phyloP scores from a whole-genome alignment of 2,797 vertebrate genomes.

The Phrynocephalus guinanensis region DNA sequence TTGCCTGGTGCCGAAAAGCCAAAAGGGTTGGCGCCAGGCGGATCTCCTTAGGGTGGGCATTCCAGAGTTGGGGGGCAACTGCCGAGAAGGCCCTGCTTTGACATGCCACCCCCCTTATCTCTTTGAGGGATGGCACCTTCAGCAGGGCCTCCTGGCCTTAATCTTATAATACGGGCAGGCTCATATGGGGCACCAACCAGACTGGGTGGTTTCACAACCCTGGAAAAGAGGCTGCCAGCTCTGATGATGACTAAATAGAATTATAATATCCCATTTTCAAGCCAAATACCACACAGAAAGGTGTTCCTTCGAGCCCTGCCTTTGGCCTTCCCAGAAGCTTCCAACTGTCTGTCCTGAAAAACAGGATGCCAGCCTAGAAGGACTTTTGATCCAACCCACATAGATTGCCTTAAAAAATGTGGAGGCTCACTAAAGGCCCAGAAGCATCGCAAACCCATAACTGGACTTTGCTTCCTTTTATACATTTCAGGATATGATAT shows the following conservation, averaged over 20 bases:
- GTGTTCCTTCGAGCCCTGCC: neutral
- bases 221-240: neutral
- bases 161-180: too few species aligned
- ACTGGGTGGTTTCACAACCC: too few species aligned
- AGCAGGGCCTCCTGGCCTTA: too few species aligned
- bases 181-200: too few species aligned
- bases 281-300: neutral
- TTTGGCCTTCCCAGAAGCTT: neutral
- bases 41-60: too few species aligned
- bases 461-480: neutral
- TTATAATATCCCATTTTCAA: neutral
- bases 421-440: neutral
- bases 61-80: too few species aligned
- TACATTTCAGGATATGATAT: slow-evolving; percentile 28
- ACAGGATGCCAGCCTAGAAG: neutral
- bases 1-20: too few species aligned
- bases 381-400: neutral
- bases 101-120: too few species aligned
- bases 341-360: neutral
- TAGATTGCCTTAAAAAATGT: neutral
- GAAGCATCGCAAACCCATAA: too few species aligned
- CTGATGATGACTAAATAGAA: neutral
- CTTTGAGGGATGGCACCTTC: too few species aligned
- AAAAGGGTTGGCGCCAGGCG: too few species aligned
- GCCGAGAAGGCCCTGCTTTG: too few species aligned